Evolutionary conservation across 2,113 vertebrate species (phyloP).

Genomic region (Promerops cafer): DNA sequence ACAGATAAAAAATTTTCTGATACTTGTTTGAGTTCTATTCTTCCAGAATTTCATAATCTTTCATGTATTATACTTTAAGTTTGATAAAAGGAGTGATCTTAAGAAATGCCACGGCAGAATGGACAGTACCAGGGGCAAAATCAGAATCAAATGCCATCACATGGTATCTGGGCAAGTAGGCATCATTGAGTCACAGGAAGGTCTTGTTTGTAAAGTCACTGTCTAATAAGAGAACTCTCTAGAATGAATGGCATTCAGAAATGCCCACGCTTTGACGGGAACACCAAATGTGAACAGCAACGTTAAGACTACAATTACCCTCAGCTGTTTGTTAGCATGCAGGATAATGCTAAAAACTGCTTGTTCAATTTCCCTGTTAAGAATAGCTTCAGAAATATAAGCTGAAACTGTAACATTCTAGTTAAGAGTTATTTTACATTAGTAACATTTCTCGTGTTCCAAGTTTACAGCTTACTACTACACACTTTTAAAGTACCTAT

Average conservation of each 20-base stretch:
- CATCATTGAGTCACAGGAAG: fast-evolving
- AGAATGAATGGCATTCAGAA: background rate
- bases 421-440: background rate
- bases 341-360: background rate
- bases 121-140: background rate
- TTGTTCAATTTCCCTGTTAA: background rate
- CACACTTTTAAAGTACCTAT: background rate
- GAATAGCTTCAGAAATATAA: background rate
- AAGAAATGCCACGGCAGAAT: background rate
- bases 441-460: background rate
- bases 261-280: background rate
- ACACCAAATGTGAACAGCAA: background rate
- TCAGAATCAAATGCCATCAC: background rate
- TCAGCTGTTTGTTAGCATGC: background rate
- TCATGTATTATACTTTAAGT: fast-evolving
- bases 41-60: background rate
- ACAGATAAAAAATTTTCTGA: background rate
- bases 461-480: background rate
- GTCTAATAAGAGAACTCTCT: background rate
- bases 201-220: background rate
- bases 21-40: background rate
- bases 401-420: background rate
- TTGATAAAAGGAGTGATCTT: background rate
- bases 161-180: background rate
- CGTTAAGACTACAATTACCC: background rate